A percentile compares a stretch with the other conserved stretches of the same genome.
Conservation (phyloP, 2,113 vertebrate genomes). For the Columbina picui region DNA sequence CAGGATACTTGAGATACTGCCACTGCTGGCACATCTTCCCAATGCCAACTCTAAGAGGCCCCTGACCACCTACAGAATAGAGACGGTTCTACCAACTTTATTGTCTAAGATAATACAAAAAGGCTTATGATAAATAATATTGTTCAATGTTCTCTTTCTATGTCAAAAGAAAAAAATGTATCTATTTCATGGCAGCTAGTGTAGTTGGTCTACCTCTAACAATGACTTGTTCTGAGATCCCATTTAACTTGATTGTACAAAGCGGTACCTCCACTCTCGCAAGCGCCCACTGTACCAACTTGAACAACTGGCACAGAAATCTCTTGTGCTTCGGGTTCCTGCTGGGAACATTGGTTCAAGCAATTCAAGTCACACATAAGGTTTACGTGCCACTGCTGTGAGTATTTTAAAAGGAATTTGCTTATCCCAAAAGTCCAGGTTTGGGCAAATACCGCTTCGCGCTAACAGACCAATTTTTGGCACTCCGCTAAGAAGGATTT, state of each 20-base stretch:
- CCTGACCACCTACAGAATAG: neutral
- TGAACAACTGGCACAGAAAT: neutral
- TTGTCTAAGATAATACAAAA: neutral
- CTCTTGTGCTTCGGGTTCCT: neutral
- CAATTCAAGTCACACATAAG: neutral
- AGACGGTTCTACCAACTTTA: neutral
- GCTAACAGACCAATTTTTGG: neutral
- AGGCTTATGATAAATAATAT: neutral
- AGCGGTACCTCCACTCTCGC: accelerated
- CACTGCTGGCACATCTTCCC: too few relatives aligned
- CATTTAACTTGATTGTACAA: neutral
- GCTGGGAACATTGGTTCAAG: neutral
- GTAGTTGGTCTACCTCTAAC: neutral
- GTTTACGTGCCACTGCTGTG: neutral
- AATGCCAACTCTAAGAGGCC: neutral
- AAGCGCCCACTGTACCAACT: accelerated
- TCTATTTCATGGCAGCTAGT: neutral
- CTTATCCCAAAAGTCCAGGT: neutral
- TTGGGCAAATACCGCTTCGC: neutral
- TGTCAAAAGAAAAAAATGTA: neutral
- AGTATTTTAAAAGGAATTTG: slow-evolving; percentile 9
- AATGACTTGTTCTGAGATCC: neutral
- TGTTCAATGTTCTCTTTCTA: neutral
- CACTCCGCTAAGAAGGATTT: neutral
- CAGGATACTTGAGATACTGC: neutral